Percentiles rank a stretch among this genome's conserved stretches.
Conservation (phyloP, 2,888 invertebrate species). For the Brenthis daphne region DNA sequence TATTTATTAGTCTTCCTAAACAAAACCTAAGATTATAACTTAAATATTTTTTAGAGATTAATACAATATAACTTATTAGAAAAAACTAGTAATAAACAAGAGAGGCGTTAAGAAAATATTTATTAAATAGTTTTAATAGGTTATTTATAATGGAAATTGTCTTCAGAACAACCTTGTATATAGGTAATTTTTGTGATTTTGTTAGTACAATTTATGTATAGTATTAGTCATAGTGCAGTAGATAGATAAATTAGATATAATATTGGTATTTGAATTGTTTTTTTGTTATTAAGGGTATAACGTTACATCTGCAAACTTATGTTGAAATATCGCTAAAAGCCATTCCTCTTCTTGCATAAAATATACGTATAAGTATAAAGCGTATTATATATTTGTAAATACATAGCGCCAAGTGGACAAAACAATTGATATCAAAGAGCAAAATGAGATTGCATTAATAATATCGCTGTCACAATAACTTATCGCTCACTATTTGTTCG, state of each 20-base stretch:
- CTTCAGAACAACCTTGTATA: not conserved
- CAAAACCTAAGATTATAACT: no score
- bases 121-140: no score
- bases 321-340: not conserved
- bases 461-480: no score
- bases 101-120: no score
- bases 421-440: not conserved
- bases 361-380: not conserved
- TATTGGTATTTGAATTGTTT: conserved; percentile 8
- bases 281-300: not conserved
- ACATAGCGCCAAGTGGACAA: not conserved
- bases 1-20: not conserved
- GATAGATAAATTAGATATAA: not conserved
- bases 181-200: conserved; percentile 21
- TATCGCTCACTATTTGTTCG: no score
- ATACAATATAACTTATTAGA: no score
- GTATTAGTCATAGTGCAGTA: not conserved
- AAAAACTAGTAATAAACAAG: no score
- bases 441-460: no score
- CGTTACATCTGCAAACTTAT: not conserved
- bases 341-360: conserved; percentile 13
- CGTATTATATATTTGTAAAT: not conserved
- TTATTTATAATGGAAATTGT: not conserved
- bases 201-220: conserved; percentile 25
- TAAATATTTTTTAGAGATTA: no score